These are phyloP conservation scores for Lepisosteus osseus DNA, from an alignment of 2,113 vertebrate genomes.

Conservation along the genomic window DNA sequence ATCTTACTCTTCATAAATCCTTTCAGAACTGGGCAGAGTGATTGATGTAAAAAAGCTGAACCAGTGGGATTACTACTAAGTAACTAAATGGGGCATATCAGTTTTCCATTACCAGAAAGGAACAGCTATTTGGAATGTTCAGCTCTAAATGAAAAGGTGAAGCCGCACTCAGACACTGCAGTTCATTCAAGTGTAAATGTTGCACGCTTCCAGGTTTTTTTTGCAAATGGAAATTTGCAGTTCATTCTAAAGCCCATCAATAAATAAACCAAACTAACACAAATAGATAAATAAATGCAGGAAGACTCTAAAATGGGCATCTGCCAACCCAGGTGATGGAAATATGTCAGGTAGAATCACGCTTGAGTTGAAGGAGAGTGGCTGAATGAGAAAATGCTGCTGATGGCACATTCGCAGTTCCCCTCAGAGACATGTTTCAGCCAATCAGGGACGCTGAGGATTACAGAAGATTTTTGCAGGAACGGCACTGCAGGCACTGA, in stretches of 20 bases:
- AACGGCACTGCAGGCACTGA: constrained; percentile 15
- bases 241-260: constrained; percentile 58
- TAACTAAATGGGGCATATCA: constrained; percentile 64
- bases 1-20: too few relatives aligned
- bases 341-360: constrained; percentile 53
- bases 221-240: constrained; percentile 55
- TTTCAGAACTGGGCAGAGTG: too few relatives aligned
- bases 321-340: constrained; percentile 65
- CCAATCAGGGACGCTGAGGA: constrained; percentile 21
- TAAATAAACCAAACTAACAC: constrained; percentile 58
- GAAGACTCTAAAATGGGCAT: constrained; percentile 58
- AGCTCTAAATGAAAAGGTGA: constrained; percentile 56
- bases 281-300: constrained; percentile 73
- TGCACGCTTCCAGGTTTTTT: constrained; percentile 25
- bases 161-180: constrained; percentile 31
- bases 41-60: constrained; percentile 30
- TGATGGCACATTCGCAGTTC: constrained; percentile 29
- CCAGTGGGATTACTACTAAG: constrained; percentile 57
- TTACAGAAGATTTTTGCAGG: constrained; percentile 13
- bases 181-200: constrained; percentile 44
- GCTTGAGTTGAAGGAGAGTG: constrained; percentile 50
- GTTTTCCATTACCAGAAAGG: constrained; percentile 58
- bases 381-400: constrained; percentile 33
- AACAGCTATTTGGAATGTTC: constrained; percentile 48
- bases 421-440: constrained; percentile 14